Evolutionary conservation across 2,113 vertebrate species (phyloP).

Genomic region (Calidris pugnax): DNA sequence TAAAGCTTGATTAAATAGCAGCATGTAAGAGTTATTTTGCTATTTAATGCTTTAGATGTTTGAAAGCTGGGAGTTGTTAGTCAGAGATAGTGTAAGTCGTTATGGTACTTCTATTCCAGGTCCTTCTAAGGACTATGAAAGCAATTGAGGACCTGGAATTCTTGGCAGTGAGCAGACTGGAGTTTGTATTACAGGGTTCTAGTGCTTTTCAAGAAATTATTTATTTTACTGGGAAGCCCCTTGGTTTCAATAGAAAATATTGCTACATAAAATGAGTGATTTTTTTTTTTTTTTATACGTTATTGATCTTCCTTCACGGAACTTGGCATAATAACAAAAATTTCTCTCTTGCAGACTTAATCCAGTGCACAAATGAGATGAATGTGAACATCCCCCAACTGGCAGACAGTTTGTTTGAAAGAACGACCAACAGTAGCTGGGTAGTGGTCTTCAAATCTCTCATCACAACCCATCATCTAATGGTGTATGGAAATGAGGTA

Average conservation of each 20-base stretch:
- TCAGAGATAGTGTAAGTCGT: neutral
- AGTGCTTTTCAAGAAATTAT: neutral
- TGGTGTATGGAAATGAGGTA: conserved; percentile 98
- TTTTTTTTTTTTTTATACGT: neutral
- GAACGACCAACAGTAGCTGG: conserved; percentile 98
- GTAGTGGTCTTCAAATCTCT: conserved; percentile 99
- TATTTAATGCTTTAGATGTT: neutral
- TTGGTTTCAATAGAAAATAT: neutral
- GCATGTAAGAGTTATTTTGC: neutral
- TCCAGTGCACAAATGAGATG: conserved; percentile 96
- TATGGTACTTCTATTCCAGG: neutral
- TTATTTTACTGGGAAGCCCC: neutral
- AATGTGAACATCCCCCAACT: conserved; percentile 96
- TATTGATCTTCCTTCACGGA: neutral
- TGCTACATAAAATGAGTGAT: neutral
- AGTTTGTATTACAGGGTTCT: neutral
- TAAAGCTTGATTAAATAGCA: neutral
- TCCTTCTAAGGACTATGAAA: neutral
- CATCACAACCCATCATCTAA: conserved; percentile 96
- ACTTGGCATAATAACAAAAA: neutral
- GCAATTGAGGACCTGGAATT: neutral
- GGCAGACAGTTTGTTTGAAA: conserved; percentile 97
- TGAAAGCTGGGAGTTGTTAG: neutral
- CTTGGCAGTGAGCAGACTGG: neutral
- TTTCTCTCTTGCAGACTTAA: conserved; percentile 83